These are phyloP conservation scores for Ips nitidus DNA, from an alignment of 1,140 invertebrate species.

Conservation along the genomic window DNA sequence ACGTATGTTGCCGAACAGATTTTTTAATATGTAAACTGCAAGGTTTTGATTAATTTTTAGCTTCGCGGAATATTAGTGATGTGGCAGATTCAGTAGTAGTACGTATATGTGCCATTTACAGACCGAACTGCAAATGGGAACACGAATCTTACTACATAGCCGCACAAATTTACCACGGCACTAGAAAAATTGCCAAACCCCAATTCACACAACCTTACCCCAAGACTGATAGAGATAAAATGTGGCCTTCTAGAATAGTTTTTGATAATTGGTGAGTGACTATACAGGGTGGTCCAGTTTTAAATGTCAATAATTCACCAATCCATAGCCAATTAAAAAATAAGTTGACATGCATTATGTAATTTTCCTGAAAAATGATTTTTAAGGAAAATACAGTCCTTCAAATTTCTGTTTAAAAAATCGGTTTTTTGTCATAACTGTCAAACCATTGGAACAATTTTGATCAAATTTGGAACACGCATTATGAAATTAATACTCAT, in stretches of 20 bases:
- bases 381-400: too few relatives aligned
- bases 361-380: too few relatives aligned
- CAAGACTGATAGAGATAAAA: slow-evolving; percentile 38
- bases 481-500: too few relatives aligned
- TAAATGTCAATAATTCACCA: too few relatives aligned
- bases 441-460: too few relatives aligned
- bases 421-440: too few relatives aligned
- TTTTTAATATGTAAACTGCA: neutral
- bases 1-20: slow-evolving; percentile 21
- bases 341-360: too few relatives aligned
- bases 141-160: slow-evolving; percentile 83
- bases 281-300: neutral
- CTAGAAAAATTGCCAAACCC: slow-evolving; percentile 70
- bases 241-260: slow-evolving; percentile 50
- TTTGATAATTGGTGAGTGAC: slow-evolving; percentile 41
- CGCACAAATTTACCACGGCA: slow-evolving; percentile 86
- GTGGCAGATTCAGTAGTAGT: slow-evolving; percentile 80
- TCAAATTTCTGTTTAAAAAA: too few relatives aligned
- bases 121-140: slow-evolving; percentile 74
- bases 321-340: too few relatives aligned
- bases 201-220: slow-evolving; percentile 33
- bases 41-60: slow-evolving; percentile 51
- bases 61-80: slow-evolving; percentile 65
- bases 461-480: too few relatives aligned
- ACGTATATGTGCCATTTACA: slow-evolving; percentile 80